These are phyloP conservation scores for Melipona bicolor DNA, from an alignment of 2,888 invertebrate species.

Conservation along the genomic window DNA sequence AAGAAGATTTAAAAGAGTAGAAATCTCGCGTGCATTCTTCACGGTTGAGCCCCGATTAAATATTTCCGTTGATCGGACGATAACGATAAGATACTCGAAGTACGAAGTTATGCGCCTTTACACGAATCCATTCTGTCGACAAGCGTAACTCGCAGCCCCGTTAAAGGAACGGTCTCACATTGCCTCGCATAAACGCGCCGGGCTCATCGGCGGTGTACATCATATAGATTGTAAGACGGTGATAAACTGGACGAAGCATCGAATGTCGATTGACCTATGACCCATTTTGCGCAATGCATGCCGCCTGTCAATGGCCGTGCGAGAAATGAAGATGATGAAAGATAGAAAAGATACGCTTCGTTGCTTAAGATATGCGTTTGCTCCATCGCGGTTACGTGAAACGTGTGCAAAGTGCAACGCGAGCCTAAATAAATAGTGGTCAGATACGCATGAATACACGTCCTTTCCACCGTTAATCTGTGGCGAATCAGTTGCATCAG, in stretches of 20 bases:
- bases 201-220: conserved; percentile 15
- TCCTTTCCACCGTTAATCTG: neutral
- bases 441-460: neutral
- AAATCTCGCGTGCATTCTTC: neutral
- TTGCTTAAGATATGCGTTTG: neutral
- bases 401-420: neutral
- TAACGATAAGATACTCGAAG: neutral
- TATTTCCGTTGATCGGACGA: neutral
- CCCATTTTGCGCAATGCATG: conserved; percentile 44
- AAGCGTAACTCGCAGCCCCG: neutral
- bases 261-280: conserved; percentile 69
- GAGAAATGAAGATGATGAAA: conserved; percentile 50
- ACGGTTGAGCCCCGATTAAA: neutral
- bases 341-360: conserved; percentile 15
- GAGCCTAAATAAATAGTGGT: neutral
- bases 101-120: neutral
- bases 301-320: conserved; percentile 14
- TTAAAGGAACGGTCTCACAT: neutral
- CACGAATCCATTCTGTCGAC: conserved; percentile 1
- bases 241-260: conserved; percentile 68
- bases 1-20: neutral
- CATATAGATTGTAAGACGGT: conserved; percentile 56
- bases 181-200: conserved; percentile 1
- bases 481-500: neutral
- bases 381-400: neutral